Evolutionary conservation across 2,888 invertebrate species (phyloP), one percentile per base, ranked within the genome.

Genomic region (Drosophila basisetae): DNA sequence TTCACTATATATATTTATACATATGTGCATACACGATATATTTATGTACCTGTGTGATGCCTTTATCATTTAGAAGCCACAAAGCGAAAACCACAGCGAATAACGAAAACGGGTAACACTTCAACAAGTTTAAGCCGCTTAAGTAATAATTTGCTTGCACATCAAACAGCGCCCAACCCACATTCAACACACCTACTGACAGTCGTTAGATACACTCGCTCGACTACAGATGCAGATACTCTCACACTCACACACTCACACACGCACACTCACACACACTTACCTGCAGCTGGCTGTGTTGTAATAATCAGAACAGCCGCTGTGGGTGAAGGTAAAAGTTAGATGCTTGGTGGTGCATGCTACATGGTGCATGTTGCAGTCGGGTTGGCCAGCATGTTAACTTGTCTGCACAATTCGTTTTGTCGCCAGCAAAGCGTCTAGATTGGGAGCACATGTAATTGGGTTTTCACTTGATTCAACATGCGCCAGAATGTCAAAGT

Each of bases 381-480:
- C 47, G 47, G 63, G 71, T 82, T 84, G 84, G 87, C 79, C 82
- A 76, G 62, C 70, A 87, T 76, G 88, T 78, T 84, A 84, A 72
- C 78, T 81, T 75, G 76, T 83, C 73, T 66, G 76, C 89, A 73
- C 74, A 80, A 70, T 71, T 66, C 73, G 85, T 68, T 71, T 69
- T 80, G 83, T 82, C 73, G 75, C 73, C 78, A 80, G 72, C 69
- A 55, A 84, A 78, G 62, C 74, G 65, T 62, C 71, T 73, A 76
- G 82, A 77, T 82, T 73, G 70, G 63, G 60, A 49, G 83, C 75
- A 86, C 82, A 79, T 87, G 84, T 89, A 84, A 84, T 87, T 84
- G 89, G 79, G 79, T 86, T 87, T 89, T 86, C 87, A 81, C 87
- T 76, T 81, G 89, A 86, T 86, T 89, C 82, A 86, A 84, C 84